Conservation (phyloP, 2,888 invertebrate species). For the Acronicta alni region DNA sequence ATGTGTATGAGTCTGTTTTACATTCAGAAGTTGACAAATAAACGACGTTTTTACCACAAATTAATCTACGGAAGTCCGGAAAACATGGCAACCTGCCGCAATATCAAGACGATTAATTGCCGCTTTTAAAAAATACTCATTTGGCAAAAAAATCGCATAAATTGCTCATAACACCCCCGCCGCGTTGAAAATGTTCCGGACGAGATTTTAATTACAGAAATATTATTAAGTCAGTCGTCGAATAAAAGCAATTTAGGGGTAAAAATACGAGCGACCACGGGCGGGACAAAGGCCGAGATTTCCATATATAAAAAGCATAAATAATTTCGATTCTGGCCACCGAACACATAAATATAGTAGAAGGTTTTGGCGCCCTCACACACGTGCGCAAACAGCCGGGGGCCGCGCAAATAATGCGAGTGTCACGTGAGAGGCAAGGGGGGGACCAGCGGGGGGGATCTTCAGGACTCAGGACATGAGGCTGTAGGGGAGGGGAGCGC, state of each 20-base stretch:
- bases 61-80: conserved; percentile 56
- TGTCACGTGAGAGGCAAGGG: conserved; percentile 66
- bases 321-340: conserved; percentile 85
- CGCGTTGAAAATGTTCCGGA: conserved; percentile 76
- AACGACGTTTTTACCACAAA: conserved; percentile 48
- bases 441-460: conserved; percentile 31
- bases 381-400: conserved; percentile 77
- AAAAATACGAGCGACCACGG: conserved; percentile 56
- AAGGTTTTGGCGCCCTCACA: conserved; percentile 71
- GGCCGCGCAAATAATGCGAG: conserved; percentile 79
- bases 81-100: conserved; percentile 56
- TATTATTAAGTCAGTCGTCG: conserved; percentile 84
- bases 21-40: conserved; percentile 56
- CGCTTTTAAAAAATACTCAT: conserved; percentile 67
- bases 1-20: conserved; percentile 40
- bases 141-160: conserved; percentile 69
- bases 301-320: conserved; percentile 83
- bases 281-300: conserved; percentile 79
- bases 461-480: conserved; percentile 49
- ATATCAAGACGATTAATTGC: conserved; percentile 69
- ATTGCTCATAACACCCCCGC: conserved; percentile 69
- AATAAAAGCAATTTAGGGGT: conserved; percentile 81
- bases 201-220: conserved; percentile 86
- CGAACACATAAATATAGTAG: conserved; percentile 82
- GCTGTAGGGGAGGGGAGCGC: conserved; percentile 47